Base-by-base conservation (phyloP, 2,888 invertebrate genomes). In the Pristionchus arcanus region DNA sequence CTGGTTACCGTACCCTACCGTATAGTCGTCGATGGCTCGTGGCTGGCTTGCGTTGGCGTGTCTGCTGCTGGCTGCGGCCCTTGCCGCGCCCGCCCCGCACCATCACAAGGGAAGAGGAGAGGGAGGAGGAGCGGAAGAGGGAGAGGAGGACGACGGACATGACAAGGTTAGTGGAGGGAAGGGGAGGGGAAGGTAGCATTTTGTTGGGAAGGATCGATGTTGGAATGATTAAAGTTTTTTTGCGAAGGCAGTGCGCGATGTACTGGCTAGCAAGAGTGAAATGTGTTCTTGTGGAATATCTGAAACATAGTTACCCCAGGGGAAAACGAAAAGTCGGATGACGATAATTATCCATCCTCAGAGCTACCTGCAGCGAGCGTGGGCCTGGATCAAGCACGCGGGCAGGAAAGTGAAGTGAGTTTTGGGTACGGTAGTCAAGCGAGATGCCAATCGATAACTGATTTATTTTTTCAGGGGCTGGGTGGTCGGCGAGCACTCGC, bases 361-460 rank as follows among this genome's bases (percentile, higher is more conserved):
- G 81, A 25, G 81, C 49, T 81, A 13, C 81, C 49, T n/a, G 49
- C 81, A 81, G n/a, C 31, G 49, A 3, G 59, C 84, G 34, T 85
- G 84, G 84, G 28, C 49, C 34, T 85, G 84, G 84, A 59, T 85
- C 55, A 85, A 85, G 34, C 55, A 37, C 25, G 84, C 84, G 16
- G 59, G 15, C 1, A 85, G 28, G 84, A 85, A 42, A 85, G 84
- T 85, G 59, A 85, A 85, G 84, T 85, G 59, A 85, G 84, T 77
- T 1, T 9, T 42, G 49, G 21, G 21, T 34, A 71, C 34, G 34
- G 71, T 34, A 34, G 34, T 34, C 71, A 21, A 28, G 13, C 25
- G 3, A 25, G 63, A 66, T n/a, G 25, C 28, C 66, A 25, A 49
- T 81, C 81, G 53, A 81, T 49, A 49, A 83, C 31, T 53, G 83